Evolutionary conservation across 1,140 invertebrate species (phyloP), one percentile per base, ranked within the genome.

Genomic region (Drosophila rufa): DNA sequence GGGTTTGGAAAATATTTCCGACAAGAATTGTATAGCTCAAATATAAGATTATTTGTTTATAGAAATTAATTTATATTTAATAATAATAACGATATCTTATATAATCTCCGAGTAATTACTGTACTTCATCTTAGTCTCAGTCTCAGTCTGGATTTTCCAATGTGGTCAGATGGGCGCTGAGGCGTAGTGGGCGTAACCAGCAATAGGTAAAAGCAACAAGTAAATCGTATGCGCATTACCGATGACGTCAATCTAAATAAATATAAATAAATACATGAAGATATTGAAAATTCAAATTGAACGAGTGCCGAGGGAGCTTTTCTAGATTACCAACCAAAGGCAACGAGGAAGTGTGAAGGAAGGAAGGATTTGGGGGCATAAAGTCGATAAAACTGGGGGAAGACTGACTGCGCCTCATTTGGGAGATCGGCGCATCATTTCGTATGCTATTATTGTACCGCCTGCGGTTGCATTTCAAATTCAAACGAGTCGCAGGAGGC

Each of bases 211-310:
- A 74, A 83, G 82, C 84, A 90, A 89, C 84, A 79, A 84, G 78
- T 90, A 84, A 81, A 81, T 79, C 74, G 82, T 89, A 89, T 87
- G 83, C 83, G 80, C 83, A 83, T 86, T 89, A 82, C 75, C 58
- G 64, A 87, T 87, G 83, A 87, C 77, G 84, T 87, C 78, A 89
- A 81, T 84, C 80, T 75, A 75, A 60, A 60, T 73, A 60, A 42
- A 73, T 69, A 71, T 51, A 73, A 51, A 60, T 80, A 65, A 79
- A 51, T 70, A 56, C 40, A 66, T 22, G 27, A 56, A 70, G 62
- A 56, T 73, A 73, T 73, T 73, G 67, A 60, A 73, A 73, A 79
- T 79, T 79, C 77, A 79, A 86, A 90, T 89, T 79, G 68, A 73
- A 89, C 80, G 59, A 84, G 68, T 73, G 77, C 80, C 85, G 50